Percentiles rank a stretch among this genome's conserved stretches.
Conservation (phyloP, 1,140 invertebrate genomes). For the Cylas formicarius region DNA sequence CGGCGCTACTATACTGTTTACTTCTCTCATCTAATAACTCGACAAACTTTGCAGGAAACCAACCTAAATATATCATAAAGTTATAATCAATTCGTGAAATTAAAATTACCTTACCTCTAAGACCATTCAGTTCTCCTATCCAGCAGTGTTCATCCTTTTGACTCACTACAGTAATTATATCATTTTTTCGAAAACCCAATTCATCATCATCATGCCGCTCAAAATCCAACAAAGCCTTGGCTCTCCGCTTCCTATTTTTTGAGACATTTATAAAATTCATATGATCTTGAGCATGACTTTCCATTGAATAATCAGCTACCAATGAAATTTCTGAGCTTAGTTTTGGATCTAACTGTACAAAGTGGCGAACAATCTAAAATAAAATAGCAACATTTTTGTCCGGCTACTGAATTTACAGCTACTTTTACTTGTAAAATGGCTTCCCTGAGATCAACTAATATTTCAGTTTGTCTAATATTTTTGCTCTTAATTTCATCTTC, state of each 20-base stretch:
- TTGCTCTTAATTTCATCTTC: conserved; percentile 88
- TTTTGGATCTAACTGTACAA: conserved; percentile 73
- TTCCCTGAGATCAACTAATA: conserved; percentile 92
- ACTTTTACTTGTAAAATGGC: conserved; percentile 67
- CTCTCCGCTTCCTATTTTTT: conserved; percentile 76
- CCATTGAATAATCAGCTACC: conserved; percentile 90
- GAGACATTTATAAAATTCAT: conserved; percentile 90
- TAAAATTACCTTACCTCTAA: conserved; percentile 57
- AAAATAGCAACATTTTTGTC: conserved; percentile 10
- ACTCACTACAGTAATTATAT: conserved; percentile 95
- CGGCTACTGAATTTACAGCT: background rate
- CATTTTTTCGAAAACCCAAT: conserved; percentile 95
- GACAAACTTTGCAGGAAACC: conserved; percentile 99
- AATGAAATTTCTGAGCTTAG: conserved; percentile 63
- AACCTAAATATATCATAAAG: conserved; percentile 50
- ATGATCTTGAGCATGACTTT: conserved; percentile 90
- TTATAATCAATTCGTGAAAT: conserved; percentile 4
- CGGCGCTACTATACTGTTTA: conserved; percentile 91
- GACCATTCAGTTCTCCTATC: conserved; percentile 96
- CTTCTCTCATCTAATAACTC: conserved; percentile 94
- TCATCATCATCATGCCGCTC: conserved; percentile 98
- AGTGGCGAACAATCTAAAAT: conserved; percentile 75
- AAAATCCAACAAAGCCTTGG: conserved; percentile 95
- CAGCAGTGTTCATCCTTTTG: conserved; percentile 99
- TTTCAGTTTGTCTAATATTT: conserved; percentile 91